Evolutionary conservation across 2,888 invertebrate species (phyloP), one percentile per base, ranked within the genome.

Genomic region (Corythucha ciliata): DNA sequence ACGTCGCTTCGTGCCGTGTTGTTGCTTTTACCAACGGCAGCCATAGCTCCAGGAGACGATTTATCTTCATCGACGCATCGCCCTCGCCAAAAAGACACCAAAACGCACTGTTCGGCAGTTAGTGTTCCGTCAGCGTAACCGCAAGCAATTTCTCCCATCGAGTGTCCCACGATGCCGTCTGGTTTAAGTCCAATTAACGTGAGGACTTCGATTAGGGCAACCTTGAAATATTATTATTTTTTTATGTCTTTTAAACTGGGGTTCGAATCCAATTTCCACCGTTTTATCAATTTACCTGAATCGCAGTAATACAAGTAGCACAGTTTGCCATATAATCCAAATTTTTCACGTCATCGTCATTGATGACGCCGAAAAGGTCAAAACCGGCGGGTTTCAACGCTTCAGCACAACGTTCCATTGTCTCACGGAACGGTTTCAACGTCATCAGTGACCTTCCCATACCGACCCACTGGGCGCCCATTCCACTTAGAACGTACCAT

Each of bases 391-490:
- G 80, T 58, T 79, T 76, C 29, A 98, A 72, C 12, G 82, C 79
- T 41, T 80, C 80, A 5, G 87, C 82, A 58, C 84, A 83, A 56
- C 57, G 60, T 14, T 58, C 52, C 59, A 97, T 78, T 52, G 88
- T 83, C 48, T 78, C 75, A 57, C 79, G 80, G 72, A 96, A 96
- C 1, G 74, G 71, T 48, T 90, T 86, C 57, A 97, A 72, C 56
- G 74, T 70, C 80, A 96, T 81, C 59, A 98, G 74, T 53, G 83
- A 78, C 65, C 81, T 81, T 12, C 83, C 94, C 96, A 97, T 97
- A 63, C 90, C 91, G 41, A 86, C 77, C 96, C 96, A 97, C 71
- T 97, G 97, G 34, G 89, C 84, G 12, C 97, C 97, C 97, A 98
- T 97, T 54, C 98, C 98, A 40, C 93, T 85, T 72, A 92, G 97